phyloP scores from a whole-genome alignment of 2,888 invertebrate genomes.

The Poecilobothrus nobilitatus region DNA sequence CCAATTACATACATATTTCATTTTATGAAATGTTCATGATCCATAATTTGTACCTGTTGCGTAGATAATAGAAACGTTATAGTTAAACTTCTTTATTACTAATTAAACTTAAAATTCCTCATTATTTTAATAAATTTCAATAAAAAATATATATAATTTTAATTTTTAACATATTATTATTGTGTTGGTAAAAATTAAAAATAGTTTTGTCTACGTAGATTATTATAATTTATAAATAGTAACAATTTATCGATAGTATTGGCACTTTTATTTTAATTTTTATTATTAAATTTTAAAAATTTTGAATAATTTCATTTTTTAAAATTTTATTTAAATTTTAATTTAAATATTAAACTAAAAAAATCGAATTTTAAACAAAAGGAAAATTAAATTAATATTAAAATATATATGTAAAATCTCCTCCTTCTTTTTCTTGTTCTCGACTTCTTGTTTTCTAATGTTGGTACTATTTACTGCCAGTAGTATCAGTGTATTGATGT shows the following conservation, averaged over 20 bases:
- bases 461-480: background rate
- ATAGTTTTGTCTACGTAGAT: conserved; percentile 6
- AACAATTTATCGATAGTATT: background rate
- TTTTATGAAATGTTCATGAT: background rate
- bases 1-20: background rate
- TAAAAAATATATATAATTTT: background rate
- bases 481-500: too few species aligned
- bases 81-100: background rate
- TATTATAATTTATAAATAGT: conserved; percentile 3
- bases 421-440: conserved; percentile 5
- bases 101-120: background rate
- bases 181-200: conserved; percentile 3
- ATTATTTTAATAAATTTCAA: background rate
- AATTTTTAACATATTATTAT: conserved; percentile 6
- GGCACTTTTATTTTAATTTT: background rate
- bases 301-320: background rate
- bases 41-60: background rate
- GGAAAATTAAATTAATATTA: conserved; percentile 2
- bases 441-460: background rate
- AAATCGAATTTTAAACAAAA: background rate
- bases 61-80: background rate
- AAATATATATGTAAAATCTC: conserved; percentile 6
- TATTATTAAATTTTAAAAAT: too few species aligned
- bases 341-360: background rate
- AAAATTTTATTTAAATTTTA: background rate